Evolutionary conservation across 2,797 vertebrate species (phyloP).

Genomic region (Rhynchotus rufescens): DNA sequence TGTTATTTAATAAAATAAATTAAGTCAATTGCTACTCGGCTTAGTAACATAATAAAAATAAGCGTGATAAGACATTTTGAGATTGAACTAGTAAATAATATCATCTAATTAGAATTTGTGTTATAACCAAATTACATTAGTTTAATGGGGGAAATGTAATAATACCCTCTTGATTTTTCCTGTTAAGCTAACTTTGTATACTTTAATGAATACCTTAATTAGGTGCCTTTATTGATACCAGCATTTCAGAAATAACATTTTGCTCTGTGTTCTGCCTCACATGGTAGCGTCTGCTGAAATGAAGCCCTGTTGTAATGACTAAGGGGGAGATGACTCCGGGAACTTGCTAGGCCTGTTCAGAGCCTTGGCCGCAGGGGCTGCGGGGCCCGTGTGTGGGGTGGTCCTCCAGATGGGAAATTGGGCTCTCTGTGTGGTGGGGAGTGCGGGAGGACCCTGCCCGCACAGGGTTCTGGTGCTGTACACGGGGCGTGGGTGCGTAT

Average conservation of each 20-base stretch:
- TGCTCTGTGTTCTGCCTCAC: conserved; percentile 16
- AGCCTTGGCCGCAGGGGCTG: not conserved
- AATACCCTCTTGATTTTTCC: conserved; percentile 38
- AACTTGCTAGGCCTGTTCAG: conserved; percentile 28
- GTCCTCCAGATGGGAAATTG: not conserved
- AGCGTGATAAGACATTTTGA: conserved; percentile 61
- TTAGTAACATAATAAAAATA: conserved; percentile 66
- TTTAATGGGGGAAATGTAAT: conserved; percentile 63
- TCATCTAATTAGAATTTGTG: conserved; percentile 65
- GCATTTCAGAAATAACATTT: conserved; percentile 70
- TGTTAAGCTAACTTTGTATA: conserved; percentile 67
- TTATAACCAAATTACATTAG: conserved; percentile 68
- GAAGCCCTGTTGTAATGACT: not conserved
- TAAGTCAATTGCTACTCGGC: conserved; percentile 51
- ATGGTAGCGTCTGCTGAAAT: conserved; percentile 44
- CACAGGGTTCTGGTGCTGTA: not conserved
- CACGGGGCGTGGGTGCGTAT: fast-evolving
- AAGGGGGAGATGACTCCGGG: conserved; percentile 22
- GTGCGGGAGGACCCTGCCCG: not conserved
- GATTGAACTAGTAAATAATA: conserved; percentile 74
- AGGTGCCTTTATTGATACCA: conserved; percentile 68
- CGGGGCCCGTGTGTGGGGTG: not conserved
- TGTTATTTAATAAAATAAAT: conserved; percentile 66
- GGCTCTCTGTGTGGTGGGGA: not conserved
- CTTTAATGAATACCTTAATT: conserved; percentile 72